phyloP scores from a whole-genome alignment of 64 coral and sea anemone species.

The Platygyra sinensis region DNA sequence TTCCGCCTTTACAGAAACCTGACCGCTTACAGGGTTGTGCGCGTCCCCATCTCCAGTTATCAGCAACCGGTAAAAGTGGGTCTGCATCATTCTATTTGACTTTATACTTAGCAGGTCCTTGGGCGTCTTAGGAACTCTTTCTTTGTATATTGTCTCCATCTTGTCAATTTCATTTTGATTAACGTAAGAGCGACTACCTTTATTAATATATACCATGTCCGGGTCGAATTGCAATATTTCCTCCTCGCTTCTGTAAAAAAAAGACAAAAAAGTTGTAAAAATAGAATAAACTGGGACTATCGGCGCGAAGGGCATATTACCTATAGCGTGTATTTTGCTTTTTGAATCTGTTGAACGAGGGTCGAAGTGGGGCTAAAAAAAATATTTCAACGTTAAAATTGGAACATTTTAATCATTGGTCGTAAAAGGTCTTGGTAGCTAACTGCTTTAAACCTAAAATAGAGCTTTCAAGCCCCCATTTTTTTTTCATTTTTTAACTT shows the following conservation, averaged over 20 bases:
- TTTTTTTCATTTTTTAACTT: no score
- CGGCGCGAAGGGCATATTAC: neutral
- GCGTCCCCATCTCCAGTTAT: constrained; percentile 46
- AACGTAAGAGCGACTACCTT: constrained; percentile 30
- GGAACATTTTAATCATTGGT: constrained; percentile 37
- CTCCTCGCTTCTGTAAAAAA: constrained; percentile 20
- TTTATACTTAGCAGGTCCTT: neutral
- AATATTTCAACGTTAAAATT: constrained; percentile 35
- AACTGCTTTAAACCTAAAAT: constrained; percentile 13
- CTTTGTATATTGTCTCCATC: neutral
- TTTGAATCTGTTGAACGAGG: constrained; percentile 50
- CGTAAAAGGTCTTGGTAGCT: constrained; percentile 29
- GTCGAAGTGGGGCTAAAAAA: constrained; percentile 18
- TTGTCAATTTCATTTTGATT: constrained; percentile 60
- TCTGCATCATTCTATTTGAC: constrained; percentile 34
- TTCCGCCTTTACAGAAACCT: constrained; percentile 47
- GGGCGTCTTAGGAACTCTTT: constrained; percentile 39
- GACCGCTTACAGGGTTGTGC: constrained; percentile 31
- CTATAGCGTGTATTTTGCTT: neutral
- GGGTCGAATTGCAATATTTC: constrained; percentile 47
- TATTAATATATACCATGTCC: constrained; percentile 29
- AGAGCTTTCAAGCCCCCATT: neutral
- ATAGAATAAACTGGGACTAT: constrained; percentile 25
- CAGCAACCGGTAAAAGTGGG: neutral
- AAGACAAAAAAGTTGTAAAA: constrained; percentile 7